Evolutionary conservation across 2,888 invertebrate species (phyloP), one percentile per base, ranked within the genome.

Genomic region (Salpingus planirostris): DNA sequence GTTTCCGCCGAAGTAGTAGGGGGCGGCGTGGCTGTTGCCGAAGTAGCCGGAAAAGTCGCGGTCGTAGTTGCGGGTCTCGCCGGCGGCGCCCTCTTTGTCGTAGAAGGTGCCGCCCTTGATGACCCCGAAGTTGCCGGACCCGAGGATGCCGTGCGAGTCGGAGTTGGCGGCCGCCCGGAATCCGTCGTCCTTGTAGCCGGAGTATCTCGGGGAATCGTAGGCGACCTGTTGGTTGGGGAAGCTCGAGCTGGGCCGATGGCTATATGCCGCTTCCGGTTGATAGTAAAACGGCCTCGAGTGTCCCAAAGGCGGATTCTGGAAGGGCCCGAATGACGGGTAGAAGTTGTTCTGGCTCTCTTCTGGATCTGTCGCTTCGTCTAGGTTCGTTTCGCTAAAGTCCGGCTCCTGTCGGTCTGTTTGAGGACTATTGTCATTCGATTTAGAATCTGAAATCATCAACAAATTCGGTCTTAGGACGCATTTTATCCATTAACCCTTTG

Each of bases 101-200:
- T 85, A 85, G 65, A 87, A 90, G 2, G 89, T 89, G 3, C 88
- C 90, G 2, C 90, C 90, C 33, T 78, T 74, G 28, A 90, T 80
- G 1, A 90, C 86, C 1, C 87, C 87, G 52, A 89, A 89, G 61
- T 88, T 88, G 1, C 88, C 88, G 1, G 87, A 87, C 3, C 89
- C 80, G 3, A 89, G 64, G 8, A 87, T 69, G 24, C 77, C 73
- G 12, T 76, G 71, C n/a, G 38, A 24, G 21, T 36, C 40, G 6
- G 33, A 36, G 21, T 44, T 42, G 1, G 46, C 38, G 13, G 37
- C 26, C 6, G 38, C 36, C 8, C 42, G 37, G 24, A 38, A 48
- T 11, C 36, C 41, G 13, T 46, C 39, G 21, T 52, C 49, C 40
- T 58, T 55, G 38, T 54, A 58, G 1, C 67, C 29, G 63, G 57